Base-by-base conservation (phyloP, 2,888 invertebrate genomes). In the Netelia virgata region DNA sequence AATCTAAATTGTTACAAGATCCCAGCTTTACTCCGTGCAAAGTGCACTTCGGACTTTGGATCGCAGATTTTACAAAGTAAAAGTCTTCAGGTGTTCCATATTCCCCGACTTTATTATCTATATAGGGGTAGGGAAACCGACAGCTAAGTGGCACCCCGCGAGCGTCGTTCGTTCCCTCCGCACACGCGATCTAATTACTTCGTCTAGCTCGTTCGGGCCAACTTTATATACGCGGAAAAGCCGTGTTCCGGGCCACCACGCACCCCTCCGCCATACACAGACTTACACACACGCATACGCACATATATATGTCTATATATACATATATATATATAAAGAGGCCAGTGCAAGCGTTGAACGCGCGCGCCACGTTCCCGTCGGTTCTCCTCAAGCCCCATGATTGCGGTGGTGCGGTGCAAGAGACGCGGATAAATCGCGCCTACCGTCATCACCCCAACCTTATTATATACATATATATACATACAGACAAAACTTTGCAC, bases 131-230 rank as follows among this genome's bases (percentile, higher is more conserved):
- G 69, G 36, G 50, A 69, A 77, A 77, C 50, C 69, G 77, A 69
- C 77, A 69, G 69, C 57, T 47, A 61, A 69, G 69, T 59, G 69
- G 77, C 75, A 63, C 63, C 73, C 66, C 69, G 59, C 66, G 59
- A 68, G 68, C 70, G 43, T 66, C 82, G 68, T 64, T 79, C 76
- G 76, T 81, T 72, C 53, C 72, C 61, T 80, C 47, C 28, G 36
- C 66, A 66, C 78, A 85, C 84, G 82, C 82, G 84, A 85, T 79
- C 78, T 85, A 85, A 85, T 85, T 85, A 85, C 84, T 82, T 85
- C 79, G 84, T 85, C 82, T 79, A 82, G 72, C 72, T 85, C 78
- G 75, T 82, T 82, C 72, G 75, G 73, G 66, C 57, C 70, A 79
- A 85, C 82, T 85, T 85, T 85, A 82, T 79, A 78, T 82, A 85